phyloP scores from a whole-genome alignment of 2,888 invertebrate species.

The Acronicta aceris region DNA sequence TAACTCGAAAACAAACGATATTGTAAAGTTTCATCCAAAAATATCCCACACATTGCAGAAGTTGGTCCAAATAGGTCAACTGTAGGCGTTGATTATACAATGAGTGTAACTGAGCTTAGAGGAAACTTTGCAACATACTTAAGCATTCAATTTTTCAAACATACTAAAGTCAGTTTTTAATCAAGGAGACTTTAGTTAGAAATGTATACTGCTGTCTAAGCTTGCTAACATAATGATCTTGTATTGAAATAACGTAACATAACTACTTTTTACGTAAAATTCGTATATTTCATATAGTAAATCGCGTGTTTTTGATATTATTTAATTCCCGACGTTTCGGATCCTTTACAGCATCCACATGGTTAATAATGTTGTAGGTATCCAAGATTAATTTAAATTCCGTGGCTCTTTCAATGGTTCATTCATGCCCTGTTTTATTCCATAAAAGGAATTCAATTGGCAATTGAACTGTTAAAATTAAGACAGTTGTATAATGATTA shows the following conservation, averaged over 20 bases:
- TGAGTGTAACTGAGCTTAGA: slow-evolving; percentile 45
- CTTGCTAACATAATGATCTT: too few species aligned
- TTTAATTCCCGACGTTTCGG: too few species aligned
- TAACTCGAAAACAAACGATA: slow-evolving; percentile 1
- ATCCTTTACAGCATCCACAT: too few species aligned
- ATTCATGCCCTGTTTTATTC: slow-evolving; percentile 18
- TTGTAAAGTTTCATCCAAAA: slow-evolving; percentile 11
- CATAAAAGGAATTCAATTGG: slow-evolving; percentile 39
- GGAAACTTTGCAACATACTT: slow-evolving; percentile 40
- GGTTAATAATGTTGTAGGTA: slow-evolving; percentile 30
- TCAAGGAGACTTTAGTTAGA: too few species aligned
- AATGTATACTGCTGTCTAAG: too few species aligned
- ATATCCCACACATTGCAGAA: slow-evolving; percentile 28
- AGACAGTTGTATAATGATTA: slow-evolving; percentile 18
- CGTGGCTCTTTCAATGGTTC: slow-evolving; percentile 29
- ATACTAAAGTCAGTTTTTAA: too few species aligned
- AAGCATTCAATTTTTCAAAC: slow-evolving; percentile 45
- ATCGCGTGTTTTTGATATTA: too few species aligned
- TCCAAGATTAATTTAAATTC: slow-evolving; percentile 27
- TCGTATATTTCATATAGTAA: too few species aligned
- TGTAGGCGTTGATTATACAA: slow-evolving; percentile 32
- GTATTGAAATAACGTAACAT: too few species aligned
- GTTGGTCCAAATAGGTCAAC: slow-evolving; percentile 32
- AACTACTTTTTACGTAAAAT: too few species aligned
- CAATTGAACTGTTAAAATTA: slow-evolving; percentile 15